A percentile compares a stretch with the other conserved stretches of the same genome.
Evolutionary conservation across 2,888 invertebrate genomes (phyloP).

Genomic region (Pedicia rivosa): DNA sequence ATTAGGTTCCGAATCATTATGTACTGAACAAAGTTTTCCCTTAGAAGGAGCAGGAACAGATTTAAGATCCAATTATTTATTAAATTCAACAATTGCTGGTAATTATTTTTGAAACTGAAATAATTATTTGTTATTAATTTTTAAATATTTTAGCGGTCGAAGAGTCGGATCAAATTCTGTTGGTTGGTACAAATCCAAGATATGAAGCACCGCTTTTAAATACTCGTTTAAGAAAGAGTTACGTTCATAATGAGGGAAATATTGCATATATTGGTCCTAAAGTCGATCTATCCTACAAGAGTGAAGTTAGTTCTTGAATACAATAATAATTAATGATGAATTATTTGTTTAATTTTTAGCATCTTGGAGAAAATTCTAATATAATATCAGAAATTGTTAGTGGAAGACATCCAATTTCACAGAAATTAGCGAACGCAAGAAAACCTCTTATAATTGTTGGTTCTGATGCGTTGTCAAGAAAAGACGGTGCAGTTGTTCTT

Average conservation of each 20-base stretch:
- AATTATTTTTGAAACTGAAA: constrained; percentile 13
- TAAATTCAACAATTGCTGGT: constrained; percentile 81
- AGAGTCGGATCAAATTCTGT: constrained; percentile 78
- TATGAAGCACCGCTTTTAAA: constrained; percentile 95
- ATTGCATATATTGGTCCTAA: constrained; percentile 80
- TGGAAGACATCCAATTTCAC: constrained; percentile 52
- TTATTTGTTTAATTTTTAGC: constrained; percentile 31
- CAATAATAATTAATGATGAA: constrained; percentile 6
- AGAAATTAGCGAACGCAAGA: constrained; percentile 58
- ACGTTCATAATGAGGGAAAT: constrained; percentile 81
- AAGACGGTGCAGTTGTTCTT: constrained; percentile 63
- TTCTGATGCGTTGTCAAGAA: constrained; percentile 60
- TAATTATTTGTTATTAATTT: constrained; percentile 2
- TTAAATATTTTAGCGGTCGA: constrained; percentile 48
- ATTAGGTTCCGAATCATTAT: constrained; percentile 69
- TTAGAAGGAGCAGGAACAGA: constrained; percentile 55
- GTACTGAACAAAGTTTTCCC: constrained; percentile 89
- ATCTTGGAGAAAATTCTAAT: constrained; percentile 68
- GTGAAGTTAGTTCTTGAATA: constrained; percentile 38
- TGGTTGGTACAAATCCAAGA: constrained; percentile 93
- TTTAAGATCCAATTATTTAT: constrained; percentile 76
- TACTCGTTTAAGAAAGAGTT: constrained; percentile 87
- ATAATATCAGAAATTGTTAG: constrained; percentile 56
- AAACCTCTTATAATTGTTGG: constrained; percentile 89
- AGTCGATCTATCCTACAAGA: constrained; percentile 85